Base-by-base conservation (phyloP, 2,888 invertebrate species). In the Cephus rjabovi region DNA sequence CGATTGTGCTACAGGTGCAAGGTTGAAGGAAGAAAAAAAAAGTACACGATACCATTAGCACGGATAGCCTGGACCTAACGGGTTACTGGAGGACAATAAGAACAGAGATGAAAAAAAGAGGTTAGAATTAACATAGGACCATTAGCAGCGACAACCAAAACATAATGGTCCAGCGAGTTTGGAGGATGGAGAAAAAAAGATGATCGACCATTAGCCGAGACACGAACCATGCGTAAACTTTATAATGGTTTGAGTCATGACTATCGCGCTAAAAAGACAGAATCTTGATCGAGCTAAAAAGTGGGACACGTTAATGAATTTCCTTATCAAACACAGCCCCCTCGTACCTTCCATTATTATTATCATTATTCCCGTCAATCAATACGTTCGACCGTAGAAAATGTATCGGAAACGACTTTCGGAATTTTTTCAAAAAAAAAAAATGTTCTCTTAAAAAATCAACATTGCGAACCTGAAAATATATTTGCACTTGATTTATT, bases 231-330 rank as follows among this genome's bases (percentile, higher is more conserved):
- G 40, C 40, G 23, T 56, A 23, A 56, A 56, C 6, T 56, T 23
- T 9, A 2, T 23, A 56, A 56, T 23, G 40, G 23, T 56, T 56
- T 56, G 40, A 56, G 40, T 23, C 6, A 23, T 23, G 23, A 23
- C 15, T 56, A 56, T 23, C 40, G 23, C 6, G 40, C 23, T 40
- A 15, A 40, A 40, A 23, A 56, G 23, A 23, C 15, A 1, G 23
- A 56, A 56, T 56, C 23, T 56, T 56, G 40, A 56, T 56, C 15
- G 15, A 23, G 40, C 6, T 56, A 56, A 83, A 85, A 88, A 89
- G 85, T 89, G 86, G 87, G 83, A 81, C 89, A 86, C 89, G 89
- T 85, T 89, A 89, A 89, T 88, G 89, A 89, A 89, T 89, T 89
- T 87, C 85, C 89, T 89, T 88, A 88, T 89, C 88, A 88, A 87